Conservation (phyloP, 2,888 invertebrate species). For the Anodontia alba region DNA sequence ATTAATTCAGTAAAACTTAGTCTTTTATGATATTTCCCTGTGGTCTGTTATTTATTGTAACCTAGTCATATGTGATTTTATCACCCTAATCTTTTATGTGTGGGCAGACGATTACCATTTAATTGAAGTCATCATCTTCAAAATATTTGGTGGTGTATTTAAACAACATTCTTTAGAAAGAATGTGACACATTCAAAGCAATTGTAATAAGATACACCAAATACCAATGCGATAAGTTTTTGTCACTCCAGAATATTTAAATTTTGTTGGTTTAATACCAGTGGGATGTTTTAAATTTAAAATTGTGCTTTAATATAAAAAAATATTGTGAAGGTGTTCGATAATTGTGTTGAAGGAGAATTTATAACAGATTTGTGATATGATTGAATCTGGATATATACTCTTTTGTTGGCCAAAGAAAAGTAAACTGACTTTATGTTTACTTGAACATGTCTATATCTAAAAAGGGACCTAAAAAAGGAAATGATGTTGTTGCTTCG, state of each 20-base stretch:
- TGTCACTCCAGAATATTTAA: neutral
- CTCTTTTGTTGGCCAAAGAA: conserved; percentile 1
- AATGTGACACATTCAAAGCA: conserved; percentile 40
- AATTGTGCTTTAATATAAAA: too few species aligned
- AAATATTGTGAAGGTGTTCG: too few species aligned
- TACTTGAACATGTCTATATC: conserved; percentile 61
- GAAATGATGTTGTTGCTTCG: conserved; percentile 64
- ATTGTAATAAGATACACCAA: neutral
- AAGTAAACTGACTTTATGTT: conserved; percentile 25
- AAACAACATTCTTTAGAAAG: conserved; percentile 40
- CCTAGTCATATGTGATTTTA: neutral
- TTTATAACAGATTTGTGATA: neutral
- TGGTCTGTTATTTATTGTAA: neutral
- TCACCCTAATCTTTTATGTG: neutral
- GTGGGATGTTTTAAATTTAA: too few species aligned
- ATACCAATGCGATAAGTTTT: neutral
- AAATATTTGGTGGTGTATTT: conserved; percentile 45
- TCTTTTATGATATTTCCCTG: neutral
- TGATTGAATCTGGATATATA: neutral
- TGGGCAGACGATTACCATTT: conserved; percentile 14
- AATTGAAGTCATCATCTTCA: conserved; percentile 40
- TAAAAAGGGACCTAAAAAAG: conserved; percentile 61
- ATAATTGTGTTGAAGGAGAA: neutral
- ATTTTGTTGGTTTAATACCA: neutral
- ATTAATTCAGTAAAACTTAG: neutral